Conservation (phyloP, 2,113 vertebrate genomes). For the Nothocercus nigrocapillus region DNA sequence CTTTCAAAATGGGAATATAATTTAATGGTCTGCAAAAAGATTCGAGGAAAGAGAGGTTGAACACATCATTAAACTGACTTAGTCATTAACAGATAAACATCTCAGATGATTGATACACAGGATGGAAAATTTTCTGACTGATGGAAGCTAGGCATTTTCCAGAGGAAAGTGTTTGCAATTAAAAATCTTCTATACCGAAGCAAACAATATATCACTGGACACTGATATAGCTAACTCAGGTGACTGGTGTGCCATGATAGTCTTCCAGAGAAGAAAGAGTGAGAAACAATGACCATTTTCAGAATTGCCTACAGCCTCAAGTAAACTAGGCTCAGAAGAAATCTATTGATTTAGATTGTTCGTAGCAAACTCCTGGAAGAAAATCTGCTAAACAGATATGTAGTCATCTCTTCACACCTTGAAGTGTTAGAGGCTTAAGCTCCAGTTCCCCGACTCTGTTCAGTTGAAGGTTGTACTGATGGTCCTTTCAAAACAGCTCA, state of each 20-base stretch:
- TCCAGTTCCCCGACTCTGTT: neutral
- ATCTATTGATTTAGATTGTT: neutral
- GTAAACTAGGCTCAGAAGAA: neutral
- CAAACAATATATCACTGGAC: neutral
- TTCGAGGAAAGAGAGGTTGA: neutral
- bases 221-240: neutral
- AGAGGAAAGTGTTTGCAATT: neutral
- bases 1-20: neutral
- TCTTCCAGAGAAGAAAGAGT: neutral
- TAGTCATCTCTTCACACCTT: neutral
- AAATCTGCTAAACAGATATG: neutral
- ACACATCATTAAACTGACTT: neutral
- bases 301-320: neutral
- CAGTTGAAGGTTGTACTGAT: neutral
- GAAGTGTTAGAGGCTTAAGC: neutral
- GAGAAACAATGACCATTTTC: neutral
- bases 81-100: neutral
- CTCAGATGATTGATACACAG: neutral
- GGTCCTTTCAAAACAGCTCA: neutral
- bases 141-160: neutral
- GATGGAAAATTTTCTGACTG: neutral
- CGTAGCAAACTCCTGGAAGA: neutral
- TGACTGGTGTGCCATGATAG: neutral
- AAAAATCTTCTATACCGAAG: neutral
- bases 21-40: neutral